Base-by-base conservation (phyloP, 2,888 invertebrate genomes). In the Chymomyza fuscimana region DNA sequence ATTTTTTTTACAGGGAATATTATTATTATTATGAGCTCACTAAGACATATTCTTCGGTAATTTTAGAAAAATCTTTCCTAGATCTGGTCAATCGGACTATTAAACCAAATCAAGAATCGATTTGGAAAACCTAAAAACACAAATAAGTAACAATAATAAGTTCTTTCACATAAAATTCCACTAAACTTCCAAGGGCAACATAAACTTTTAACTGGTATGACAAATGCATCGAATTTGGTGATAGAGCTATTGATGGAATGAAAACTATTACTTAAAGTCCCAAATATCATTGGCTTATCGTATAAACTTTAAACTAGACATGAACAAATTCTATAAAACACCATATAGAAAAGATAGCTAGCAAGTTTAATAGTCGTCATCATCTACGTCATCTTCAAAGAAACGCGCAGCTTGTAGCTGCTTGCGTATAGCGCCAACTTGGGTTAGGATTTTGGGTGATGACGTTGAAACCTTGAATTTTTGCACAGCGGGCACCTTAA, bases 361-460 rank as follows among this genome's bases (percentile, higher is more conserved):
- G 68, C 54, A 66, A 36, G 22, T 19, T 77, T 19, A 83, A 68
- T 87, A 81, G 15, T 80, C 73, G 52, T 70, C 73, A 22, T 72
- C 72, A 69, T 73, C 59, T 2, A 62, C 40, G 62, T 56, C 69
- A n/a, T 70, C 69, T 15, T 70, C 80, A 63, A 68, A 77, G 70
- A 95, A 87, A 87, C 94, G 94, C 70, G 95, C 95, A 58, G 94
- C 91, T 78, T 95, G 95, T 80, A 95, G 83, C 80, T 95, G 95
- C 79, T 94, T 92, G 54, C 95, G 90, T 69, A 95, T 95, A 15
- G 95, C 94, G 0, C 95, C 95, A 51, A 95, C 89, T 86, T 95
- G 95, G 0, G 95, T 95, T 73, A 95, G 82, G 70, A 95, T 94
- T 66, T 94, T 88, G 3, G 91, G 91, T 9, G 90, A 89, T 60